Conservation (phyloP, 1,140 invertebrate genomes). For the Lepidotrigona ventralis region DNA sequence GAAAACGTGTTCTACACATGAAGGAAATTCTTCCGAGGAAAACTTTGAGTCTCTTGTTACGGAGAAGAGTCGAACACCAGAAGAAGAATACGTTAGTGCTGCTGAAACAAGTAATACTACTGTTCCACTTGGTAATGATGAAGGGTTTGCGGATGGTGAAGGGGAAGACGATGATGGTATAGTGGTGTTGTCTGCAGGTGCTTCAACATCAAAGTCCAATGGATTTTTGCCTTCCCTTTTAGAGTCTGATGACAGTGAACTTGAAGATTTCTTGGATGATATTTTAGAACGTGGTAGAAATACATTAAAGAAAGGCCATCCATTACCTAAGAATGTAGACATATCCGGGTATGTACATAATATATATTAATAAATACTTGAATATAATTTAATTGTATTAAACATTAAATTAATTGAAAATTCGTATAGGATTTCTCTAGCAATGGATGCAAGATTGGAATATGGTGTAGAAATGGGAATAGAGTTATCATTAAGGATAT, state of each 20-base stretch:
- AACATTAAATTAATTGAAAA: background rate
- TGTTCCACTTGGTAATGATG: constrained; percentile 67
- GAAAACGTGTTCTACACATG: constrained; percentile 64
- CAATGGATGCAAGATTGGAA: constrained; percentile 89
- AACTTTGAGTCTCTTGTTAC: constrained; percentile 65
- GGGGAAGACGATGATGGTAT: constrained; percentile 75
- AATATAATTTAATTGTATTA: background rate
- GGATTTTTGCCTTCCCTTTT: constrained; percentile 83
- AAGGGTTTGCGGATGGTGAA: constrained; percentile 70
- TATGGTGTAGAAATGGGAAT: constrained; percentile 86
- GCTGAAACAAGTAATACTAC: constrained; percentile 70
- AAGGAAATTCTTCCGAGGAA: constrained; percentile 67
- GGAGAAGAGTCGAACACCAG: constrained; percentile 63
- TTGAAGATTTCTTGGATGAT: constrained; percentile 86
- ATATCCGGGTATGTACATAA: constrained; percentile 70
- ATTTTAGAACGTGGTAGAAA: constrained; percentile 83
- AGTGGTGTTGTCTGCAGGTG: constrained; percentile 61
- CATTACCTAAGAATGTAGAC: constrained; percentile 70
- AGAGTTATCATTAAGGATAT: constrained; percentile 86
- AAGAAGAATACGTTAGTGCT: constrained; percentile 66
- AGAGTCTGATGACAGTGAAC: constrained; percentile 87
- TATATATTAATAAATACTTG: background rate
- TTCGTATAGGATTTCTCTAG: constrained; percentile 82
- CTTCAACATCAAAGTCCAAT: constrained; percentile 75
- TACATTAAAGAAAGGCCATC: constrained; percentile 76